Base-by-base conservation (phyloP, 2,888 invertebrate species). In the Chalcosyrphus nemorum region DNA sequence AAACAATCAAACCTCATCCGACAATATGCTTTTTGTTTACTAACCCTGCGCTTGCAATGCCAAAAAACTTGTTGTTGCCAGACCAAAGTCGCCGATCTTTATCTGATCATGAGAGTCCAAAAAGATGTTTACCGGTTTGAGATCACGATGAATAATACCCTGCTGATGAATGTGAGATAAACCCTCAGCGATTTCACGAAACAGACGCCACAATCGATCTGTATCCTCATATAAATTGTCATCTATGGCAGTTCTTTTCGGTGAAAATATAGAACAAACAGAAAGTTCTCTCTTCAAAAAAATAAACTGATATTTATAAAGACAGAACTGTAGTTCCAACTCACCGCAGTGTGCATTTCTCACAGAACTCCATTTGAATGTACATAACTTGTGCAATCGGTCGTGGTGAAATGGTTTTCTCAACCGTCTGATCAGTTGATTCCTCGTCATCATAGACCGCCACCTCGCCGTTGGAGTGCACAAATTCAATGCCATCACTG, bases 301-400 rank as follows among this genome's bases (percentile, higher is more conserved):
- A 41, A 35, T n/a, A n/a, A 38, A 11, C 32, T 52, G 54, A 7
- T n/a, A 15, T 4, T 17, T 1, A 38, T 29, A 41, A 5, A 29
- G 9, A 21, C 5, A 50, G 27, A 24, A n/a, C 21, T 59, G 7
- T 4, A 52, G n/a, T 32, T 19, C 87, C 90, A 32, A 19, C 41
- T 95, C 87, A 93, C 91, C 95, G 93, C 29, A 98, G 92, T 0
- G 99, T 99, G 88, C 96, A 97, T 89, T 98, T 98, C 90, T 99
- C 99, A 91, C 99, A 99, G 91, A 98, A 99, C 92, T 99, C 99
- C 99, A 99, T 99, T 93, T 99, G 97, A 87, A 97, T 97, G 89
- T 97, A 98, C 92, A 98, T 94, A 72, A 95, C 89, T 86, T 91
- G 91, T 86, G 90, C 89, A 3, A 87, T 86, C 0, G 89, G 90